Conservation (phyloP, 2,797 vertebrate species). For the Gadopsis bispinosus region DNA sequence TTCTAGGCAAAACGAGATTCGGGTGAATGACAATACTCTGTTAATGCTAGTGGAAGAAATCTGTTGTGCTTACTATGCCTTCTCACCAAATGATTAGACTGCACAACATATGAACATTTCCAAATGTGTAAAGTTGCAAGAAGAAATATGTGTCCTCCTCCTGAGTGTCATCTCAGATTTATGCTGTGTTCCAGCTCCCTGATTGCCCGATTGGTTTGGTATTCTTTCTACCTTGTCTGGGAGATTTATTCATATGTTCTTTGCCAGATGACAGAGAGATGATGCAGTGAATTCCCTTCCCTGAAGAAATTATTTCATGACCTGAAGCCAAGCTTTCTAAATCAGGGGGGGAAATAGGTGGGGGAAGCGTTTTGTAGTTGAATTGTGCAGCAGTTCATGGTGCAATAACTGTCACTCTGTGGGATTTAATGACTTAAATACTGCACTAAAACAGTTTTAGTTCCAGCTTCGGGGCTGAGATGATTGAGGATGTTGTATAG, state of each 20-base stretch:
- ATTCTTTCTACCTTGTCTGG: slow-evolving; percentile 32
- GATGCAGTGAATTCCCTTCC: slow-evolving; percentile 47
- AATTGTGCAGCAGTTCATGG: slow-evolving; percentile 39
- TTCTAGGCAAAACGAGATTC: background rate
- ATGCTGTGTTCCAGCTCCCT: slow-evolving; percentile 2
- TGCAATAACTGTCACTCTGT: slow-evolving; percentile 50
- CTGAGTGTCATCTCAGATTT: slow-evolving; percentile 13
- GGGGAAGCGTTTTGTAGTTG: slow-evolving; percentile 32
- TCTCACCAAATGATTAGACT: slow-evolving; percentile 3
- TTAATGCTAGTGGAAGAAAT: background rate
- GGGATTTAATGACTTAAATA: slow-evolving; percentile 59
- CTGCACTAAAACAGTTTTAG: slow-evolving; percentile 41
- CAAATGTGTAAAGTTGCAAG: slow-evolving; percentile 3
- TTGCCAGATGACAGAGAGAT: slow-evolving; percentile 55
- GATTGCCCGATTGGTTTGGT: slow-evolving; percentile 7
- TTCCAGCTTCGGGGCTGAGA: slow-evolving; percentile 34
- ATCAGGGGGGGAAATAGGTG: slow-evolving; percentile 16
- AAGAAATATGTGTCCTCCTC: slow-evolving; percentile 10
- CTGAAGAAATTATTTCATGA: slow-evolving; percentile 47
- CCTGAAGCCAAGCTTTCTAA: slow-evolving; percentile 39
- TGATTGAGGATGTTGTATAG: slow-evolving; percentile 18
- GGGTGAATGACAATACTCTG: background rate
- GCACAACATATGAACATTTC: slow-evolving; percentile 11
- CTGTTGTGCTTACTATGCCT: background rate
- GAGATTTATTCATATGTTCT: slow-evolving; percentile 59